phyloP scores from a whole-genome alignment of 2,113 vertebrate species.

The Paraplagusia blochii region DNA sequence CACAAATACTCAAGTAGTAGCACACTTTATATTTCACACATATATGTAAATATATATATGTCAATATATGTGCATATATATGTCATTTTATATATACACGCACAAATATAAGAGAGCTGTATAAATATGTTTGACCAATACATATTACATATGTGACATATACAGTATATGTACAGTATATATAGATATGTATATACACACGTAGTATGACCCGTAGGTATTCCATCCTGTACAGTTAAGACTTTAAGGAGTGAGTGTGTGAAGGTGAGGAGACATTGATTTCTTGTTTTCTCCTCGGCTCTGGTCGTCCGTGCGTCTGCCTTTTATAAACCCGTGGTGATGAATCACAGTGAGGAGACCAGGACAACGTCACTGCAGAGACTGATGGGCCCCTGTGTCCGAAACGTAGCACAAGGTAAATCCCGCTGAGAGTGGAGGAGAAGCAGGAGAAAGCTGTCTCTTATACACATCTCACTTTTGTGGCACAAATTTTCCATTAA shows the following conservation, averaged over 20 bases:
- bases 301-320: constrained; percentile 22
- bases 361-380: constrained; percentile 33
- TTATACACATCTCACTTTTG: background rate
- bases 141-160: no score
- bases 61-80: no score
- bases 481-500: background rate
- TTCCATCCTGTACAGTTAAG: no score
- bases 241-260: background rate
- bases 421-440: constrained; percentile 24
- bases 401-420: constrained; percentile 2
- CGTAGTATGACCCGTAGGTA: no score
- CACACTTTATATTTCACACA: no score
- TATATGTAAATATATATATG: no score
- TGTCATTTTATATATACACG: no score
- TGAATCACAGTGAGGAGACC: constrained; percentile 33
- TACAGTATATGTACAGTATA: no score
- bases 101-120: no score
- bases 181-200: no score
- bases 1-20: no score
- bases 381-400: constrained; percentile 35
- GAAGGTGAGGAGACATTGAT: constrained; percentile 13
- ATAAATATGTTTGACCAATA: no score
- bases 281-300: constrained; percentile 13
- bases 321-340: constrained; percentile 26
- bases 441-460: constrained; percentile 33